phyloP scores from a whole-genome alignment of 2,888 invertebrate species.

The Pocota personata region DNA sequence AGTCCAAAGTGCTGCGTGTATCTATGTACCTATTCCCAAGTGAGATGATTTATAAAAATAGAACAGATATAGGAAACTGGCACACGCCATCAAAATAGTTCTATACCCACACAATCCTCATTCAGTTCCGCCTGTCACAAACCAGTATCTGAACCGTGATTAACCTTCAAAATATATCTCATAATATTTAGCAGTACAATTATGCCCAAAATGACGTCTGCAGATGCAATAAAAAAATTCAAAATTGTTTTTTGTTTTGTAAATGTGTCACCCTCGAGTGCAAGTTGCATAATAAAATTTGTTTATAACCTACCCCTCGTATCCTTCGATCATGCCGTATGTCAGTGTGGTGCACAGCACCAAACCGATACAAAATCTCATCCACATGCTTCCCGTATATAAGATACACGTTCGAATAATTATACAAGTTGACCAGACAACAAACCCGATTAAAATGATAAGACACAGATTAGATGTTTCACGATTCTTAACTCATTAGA shows the following conservation, averaged over 20 bases:
- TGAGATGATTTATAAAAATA: conserved; percentile 2
- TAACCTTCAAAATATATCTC: conserved; percentile 22
- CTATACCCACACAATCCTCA: background rate
- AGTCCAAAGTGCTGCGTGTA: background rate
- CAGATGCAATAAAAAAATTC: background rate
- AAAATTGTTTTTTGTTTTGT: background rate
- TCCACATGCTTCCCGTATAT: conserved; percentile 48
- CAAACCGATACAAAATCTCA: conserved; percentile 48
- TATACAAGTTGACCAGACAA: conserved; percentile 36
- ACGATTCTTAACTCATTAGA: conserved; percentile 43
- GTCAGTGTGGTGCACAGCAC: conserved; percentile 53
- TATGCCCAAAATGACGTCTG: background rate
- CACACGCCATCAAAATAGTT: conserved; percentile 1
- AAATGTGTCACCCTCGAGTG: no score
- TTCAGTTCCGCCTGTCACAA: conserved; percentile 34
- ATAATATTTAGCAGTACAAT: background rate
- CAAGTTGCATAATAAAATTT: background rate
- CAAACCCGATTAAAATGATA: conserved; percentile 31
- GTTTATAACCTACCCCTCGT: conserved; percentile 66
- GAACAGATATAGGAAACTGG: background rate
- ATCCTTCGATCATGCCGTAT: conserved; percentile 60
- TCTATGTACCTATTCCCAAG: background rate
- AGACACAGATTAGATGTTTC: conserved; percentile 18
- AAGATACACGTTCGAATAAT: conserved; percentile 15
- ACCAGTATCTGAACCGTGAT: background rate